Conservation (phyloP, 2,888 invertebrate genomes). For the Lasioglossum vierecki region DNA sequence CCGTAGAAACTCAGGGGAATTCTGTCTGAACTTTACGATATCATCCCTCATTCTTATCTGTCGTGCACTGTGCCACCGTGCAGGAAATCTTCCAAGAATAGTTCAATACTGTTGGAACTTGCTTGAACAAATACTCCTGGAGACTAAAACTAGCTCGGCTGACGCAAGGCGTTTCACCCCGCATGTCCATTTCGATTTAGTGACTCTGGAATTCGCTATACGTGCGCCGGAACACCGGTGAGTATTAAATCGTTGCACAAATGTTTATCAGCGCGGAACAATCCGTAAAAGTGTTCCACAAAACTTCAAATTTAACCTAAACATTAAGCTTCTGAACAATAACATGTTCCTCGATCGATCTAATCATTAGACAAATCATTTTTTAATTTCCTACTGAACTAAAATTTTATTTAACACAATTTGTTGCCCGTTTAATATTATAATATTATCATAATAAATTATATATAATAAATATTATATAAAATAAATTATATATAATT, state of each 20-base stretch:
- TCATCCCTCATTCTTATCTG: slow-evolving; percentile 11
- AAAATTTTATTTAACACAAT: too few species aligned
- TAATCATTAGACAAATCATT: too few species aligned
- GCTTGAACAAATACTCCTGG: slow-evolving; percentile 5
- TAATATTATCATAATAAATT: too few species aligned
- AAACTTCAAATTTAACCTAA: too few species aligned
- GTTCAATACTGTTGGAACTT: slow-evolving; percentile 12
- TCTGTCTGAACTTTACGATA: not conserved
- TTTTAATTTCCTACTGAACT: too few species aligned
- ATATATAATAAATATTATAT: too few species aligned
- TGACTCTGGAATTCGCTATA: not conserved
- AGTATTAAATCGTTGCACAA: not conserved
- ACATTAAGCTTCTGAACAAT: too few species aligned
- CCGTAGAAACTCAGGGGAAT: not conserved
- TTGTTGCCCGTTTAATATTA: too few species aligned
- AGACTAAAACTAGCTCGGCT: not conserved
- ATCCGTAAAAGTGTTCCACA: too few species aligned
- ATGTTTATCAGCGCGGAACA: not conserved
- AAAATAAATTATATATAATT: too few species aligned
- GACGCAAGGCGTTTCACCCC: not conserved
- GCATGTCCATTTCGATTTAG: not conserved
- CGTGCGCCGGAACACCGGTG: not conserved
- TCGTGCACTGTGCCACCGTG: not conserved
- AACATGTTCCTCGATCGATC: too few species aligned
- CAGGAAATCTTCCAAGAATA: slow-evolving; percentile 1